Evolutionary conservation across 1,140 invertebrate species (phyloP).

Genomic region (Myzus persicae): DNA sequence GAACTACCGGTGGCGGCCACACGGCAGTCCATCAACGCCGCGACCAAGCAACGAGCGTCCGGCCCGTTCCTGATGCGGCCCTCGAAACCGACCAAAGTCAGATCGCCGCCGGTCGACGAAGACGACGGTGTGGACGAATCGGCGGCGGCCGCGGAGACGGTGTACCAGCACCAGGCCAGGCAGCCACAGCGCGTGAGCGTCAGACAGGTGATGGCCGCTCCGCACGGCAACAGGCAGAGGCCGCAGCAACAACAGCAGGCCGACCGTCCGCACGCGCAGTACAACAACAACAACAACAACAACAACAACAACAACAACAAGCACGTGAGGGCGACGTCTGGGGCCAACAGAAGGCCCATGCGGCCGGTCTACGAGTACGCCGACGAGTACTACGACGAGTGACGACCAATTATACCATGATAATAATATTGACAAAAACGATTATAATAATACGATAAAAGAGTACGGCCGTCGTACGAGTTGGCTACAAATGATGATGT

Average conservation of each 20-base stretch:
- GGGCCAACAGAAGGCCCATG: background rate
- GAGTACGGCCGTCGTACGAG: background rate
- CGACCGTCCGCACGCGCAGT: background rate
- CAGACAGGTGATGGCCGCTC: background rate
- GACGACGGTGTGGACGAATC: slow-evolving; percentile 15
- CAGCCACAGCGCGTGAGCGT: slow-evolving; percentile 41
- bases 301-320: background rate
- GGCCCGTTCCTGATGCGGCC: slow-evolving; percentile 8
- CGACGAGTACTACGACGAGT: slow-evolving; percentile 51
- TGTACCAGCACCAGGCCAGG: slow-evolving; percentile 28
- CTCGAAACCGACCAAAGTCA: slow-evolving; percentile 31
- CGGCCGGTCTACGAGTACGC: slow-evolving; percentile 51
- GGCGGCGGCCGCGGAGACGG: background rate
- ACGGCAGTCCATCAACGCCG: background rate
- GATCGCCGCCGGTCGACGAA: background rate
- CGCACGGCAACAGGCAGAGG: background rate
- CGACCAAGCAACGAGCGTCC: slow-evolving; percentile 37
- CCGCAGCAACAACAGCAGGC: background rate
- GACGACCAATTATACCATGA: background rate
- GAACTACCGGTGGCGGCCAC: slow-evolving; percentile 19
- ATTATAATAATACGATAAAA: background rate
- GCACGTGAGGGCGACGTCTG: background rate
- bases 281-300: background rate
- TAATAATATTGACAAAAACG: background rate
- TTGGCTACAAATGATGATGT: background rate